Percentiles rank a stretch among this genome's conserved stretches.
Conservation (phyloP, 2,113 vertebrate genomes). For the Epinephelus fuscoguttatus region DNA sequence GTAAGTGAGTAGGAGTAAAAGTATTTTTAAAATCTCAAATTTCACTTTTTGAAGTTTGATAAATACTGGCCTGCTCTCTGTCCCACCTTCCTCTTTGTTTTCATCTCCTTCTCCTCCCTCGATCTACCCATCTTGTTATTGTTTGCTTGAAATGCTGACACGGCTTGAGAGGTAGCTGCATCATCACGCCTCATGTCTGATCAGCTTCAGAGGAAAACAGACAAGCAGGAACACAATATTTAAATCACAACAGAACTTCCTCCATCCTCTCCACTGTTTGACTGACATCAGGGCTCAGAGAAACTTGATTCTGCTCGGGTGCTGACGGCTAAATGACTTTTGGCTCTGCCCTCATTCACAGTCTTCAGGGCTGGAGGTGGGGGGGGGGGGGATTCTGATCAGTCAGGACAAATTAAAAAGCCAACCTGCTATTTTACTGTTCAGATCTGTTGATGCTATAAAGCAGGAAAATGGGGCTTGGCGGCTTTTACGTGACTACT, state of each 20-base stretch:
- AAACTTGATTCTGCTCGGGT: constrained; percentile 40
- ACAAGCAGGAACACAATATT: constrained; percentile 6
- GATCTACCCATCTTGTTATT: no score
- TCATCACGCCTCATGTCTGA: background rate
- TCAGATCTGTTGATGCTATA: constrained; percentile 73
- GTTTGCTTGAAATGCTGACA: background rate
- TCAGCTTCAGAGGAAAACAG: background rate
- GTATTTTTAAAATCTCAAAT: no score
- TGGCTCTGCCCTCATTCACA: constrained; percentile 40
- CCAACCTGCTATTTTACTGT: constrained; percentile 76
- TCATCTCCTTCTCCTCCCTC: background rate
- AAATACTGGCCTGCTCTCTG: no score
- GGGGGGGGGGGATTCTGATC: constrained; percentile 27
- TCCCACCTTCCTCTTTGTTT: background rate
- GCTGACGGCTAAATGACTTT: constrained; percentile 52
- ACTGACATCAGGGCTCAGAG: constrained; percentile 54
- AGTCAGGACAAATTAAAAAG: constrained; percentile 76
- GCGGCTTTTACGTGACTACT: constrained; percentile 63
- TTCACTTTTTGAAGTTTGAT: no score
- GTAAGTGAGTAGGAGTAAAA: no score
- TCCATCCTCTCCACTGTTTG: constrained; percentile 7
- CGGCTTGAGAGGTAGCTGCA: background rate
- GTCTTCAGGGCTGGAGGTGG: constrained; percentile 1
- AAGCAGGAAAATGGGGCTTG: constrained; percentile 66
- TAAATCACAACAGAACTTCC: constrained; percentile 25